Base-by-base conservation (phyloP, 2,888 invertebrate genomes). In the Agrochola macilenta region DNA sequence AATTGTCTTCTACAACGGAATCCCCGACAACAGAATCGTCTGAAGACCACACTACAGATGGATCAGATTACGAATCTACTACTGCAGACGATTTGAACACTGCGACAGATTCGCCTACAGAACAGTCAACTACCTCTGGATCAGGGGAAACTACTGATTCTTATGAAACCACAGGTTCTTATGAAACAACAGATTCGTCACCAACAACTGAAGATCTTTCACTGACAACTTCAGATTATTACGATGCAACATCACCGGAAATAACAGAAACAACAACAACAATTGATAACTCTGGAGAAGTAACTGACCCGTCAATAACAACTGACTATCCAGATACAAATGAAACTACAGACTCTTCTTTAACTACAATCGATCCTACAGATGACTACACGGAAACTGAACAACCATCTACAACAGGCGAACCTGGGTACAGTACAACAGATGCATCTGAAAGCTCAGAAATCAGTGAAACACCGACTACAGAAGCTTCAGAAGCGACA, bases 241-340 rank as follows among this genome's bases (percentile, higher is more conserved):
- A 49, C 14, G 76, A 78, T 43, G 7, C 76, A 20, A 77, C 78
- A 5, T 30, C 66, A 26, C 43, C 7, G 4, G 30, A 54, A 17
- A 61, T 58, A 26, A 79, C 81, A 39, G 81, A 80, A 43, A 26
- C 69, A 0, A 46, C 81, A 52, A 81, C 79, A 46, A 7, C 1
- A 12, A 20, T 2, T 20, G 77, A 76, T 65, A 14, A 49, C 14
- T 61, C 78, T 26, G 66, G 17, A 1, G 77, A 78, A 52, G 66
- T 35, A 12, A 77, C 78, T 1, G 26, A 76, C 1, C 20, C 73
- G 9, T 17, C 76, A 23, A 17, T 26, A 52, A 69, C 60, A 23
- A 54, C 49, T 43, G 68, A 69, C 23, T 63, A 78, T 14, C 26
- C 79, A 52, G 57, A 57, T 5, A 35, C 26, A 7, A 57, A 79